A percentile compares a stretch with the other conserved stretches of the same genome.
Conservation (phyloP, 2,888 invertebrate species). For the Limnephilus marmoratus region DNA sequence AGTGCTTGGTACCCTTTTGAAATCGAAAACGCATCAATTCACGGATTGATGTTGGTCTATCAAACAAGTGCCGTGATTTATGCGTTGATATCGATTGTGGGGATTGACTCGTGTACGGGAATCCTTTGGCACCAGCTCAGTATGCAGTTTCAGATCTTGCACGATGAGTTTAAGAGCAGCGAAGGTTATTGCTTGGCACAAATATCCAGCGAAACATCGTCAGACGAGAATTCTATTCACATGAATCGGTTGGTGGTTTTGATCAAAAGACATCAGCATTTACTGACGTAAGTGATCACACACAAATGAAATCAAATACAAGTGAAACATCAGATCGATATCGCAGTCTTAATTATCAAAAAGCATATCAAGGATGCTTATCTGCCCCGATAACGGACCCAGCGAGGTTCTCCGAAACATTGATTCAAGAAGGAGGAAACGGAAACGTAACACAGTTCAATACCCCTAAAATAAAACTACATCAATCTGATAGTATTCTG, state of each 20-base stretch:
- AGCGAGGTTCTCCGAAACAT: not conserved
- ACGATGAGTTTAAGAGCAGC: slow-evolving; percentile 65
- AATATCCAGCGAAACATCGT: slow-evolving; percentile 12
- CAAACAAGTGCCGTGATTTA: slow-evolving; percentile 66
- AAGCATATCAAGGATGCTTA: not conserved
- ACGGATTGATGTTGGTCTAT: slow-evolving; percentile 53
- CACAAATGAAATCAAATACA: not conserved
- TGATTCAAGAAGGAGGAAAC: not conserved
- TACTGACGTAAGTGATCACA: slow-evolving; percentile 35
- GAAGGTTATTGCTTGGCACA: slow-evolving; percentile 30
- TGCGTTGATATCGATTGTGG: slow-evolving; percentile 67
- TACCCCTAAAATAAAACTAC: not conserved
- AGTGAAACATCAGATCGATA: not conserved
- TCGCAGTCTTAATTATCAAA: not conserved
- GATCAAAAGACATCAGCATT: slow-evolving; percentile 55
- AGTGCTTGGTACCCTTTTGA: slow-evolving; percentile 69
- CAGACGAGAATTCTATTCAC: not conserved
- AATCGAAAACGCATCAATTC: slow-evolving; percentile 66
- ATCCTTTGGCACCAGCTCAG: slow-evolving; percentile 67
- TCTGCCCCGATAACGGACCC: not conserved
- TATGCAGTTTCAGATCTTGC: slow-evolving; percentile 67
- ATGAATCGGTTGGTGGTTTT: slow-evolving; percentile 58
- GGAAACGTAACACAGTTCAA: too few species aligned
- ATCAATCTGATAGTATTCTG: not conserved
- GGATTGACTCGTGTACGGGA: slow-evolving; percentile 67